Base-by-base conservation (phyloP, 2,888 invertebrate genomes). In the Adelphocoris suturalis region DNA sequence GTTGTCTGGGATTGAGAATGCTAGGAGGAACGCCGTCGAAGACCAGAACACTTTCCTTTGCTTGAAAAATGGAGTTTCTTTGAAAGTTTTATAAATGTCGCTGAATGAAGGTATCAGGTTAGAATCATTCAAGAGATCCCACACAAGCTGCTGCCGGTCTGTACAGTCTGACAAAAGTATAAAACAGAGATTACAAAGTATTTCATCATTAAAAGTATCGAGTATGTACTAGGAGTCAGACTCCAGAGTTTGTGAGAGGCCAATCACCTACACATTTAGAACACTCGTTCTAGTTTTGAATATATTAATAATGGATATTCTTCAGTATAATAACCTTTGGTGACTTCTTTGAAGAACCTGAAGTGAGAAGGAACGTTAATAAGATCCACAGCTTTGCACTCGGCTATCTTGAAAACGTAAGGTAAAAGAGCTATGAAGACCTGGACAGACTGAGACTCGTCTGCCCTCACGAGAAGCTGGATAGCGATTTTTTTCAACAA, bases 1-100 rank as follows among this genome's bases (percentile, higher is more conserved):
- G 55, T 76, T 55, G 5, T 90, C 88, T 12, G 86, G 86, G 16
- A 91, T 86, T 13, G 89, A 76, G 23, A 89, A 89, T 16, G 81
- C 82, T 11, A 91, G 19, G 27, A 91, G 86, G 11, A 91, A 76
- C 28, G 91, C 76, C 14, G 90, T 89, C 0, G 91, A 90, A 48
- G 90, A 89, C 91, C 91, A 91, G 47, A 87, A 90, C 23, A 61
- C 68, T 37, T 47, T 55, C 57, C 28, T 88, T 27, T 88, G 48
- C 46, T 88, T 76, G 28, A 88, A 52, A 48, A 80, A 37, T 13
- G 52, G n/a, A 27, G 27, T 13, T 12, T n/a, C 28, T 11, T 78
- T 88, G 80, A 88, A 88, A 27, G 88, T 80, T 80, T 23, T 80
- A 28, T 78, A n/a, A 19, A 88, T 52, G 37, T 52, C 78, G n/a